Evolutionary conservation across 2,888 invertebrate species (phyloP).

Genomic region (Trilocha varians): DNA sequence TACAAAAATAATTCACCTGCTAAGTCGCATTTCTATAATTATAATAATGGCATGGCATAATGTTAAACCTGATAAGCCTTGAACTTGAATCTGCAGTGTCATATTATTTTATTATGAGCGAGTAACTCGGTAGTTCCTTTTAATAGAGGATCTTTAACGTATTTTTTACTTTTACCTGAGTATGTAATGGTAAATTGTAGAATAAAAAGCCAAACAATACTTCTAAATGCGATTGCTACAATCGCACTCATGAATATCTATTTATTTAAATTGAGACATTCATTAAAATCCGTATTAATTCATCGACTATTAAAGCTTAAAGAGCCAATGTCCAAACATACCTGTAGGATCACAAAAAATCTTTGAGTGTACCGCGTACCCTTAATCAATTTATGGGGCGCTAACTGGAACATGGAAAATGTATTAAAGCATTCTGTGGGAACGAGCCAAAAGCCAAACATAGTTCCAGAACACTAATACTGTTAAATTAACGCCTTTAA

Average conservation of each 20-base stretch:
- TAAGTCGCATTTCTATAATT: too few relatives aligned
- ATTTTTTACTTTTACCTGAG: too few relatives aligned
- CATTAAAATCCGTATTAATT: slow-evolving; percentile 4
- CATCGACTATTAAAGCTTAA: slow-evolving; percentile 13
- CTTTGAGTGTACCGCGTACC: slow-evolving; percentile 57
- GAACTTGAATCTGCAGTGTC: too few relatives aligned
- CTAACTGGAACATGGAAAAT: slow-evolving; percentile 73
- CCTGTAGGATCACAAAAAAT: slow-evolving; percentile 58
- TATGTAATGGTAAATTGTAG: too few relatives aligned
- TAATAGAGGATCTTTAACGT: too few relatives aligned
- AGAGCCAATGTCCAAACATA: slow-evolving; percentile 32
- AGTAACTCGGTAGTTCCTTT: too few relatives aligned
- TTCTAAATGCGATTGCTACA: too few relatives aligned
- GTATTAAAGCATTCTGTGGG: slow-evolving; percentile 68
- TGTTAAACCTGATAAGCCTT: too few relatives aligned
- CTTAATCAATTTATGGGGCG: slow-evolving; percentile 72
- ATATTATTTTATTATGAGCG: too few relatives aligned
- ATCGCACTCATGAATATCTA: neutral
- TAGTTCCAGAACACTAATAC: slow-evolving; percentile 34
- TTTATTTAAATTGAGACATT: neutral
- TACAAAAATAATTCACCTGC: too few relatives aligned
- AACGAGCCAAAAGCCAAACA: slow-evolving; percentile 52
- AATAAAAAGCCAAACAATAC: too few relatives aligned
- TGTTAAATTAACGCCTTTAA: slow-evolving; percentile 20
- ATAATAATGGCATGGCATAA: too few relatives aligned